These are phyloP conservation scores for Chrysodeixis includens DNA, from an alignment of 2,888 invertebrate genomes.

Conservation along the genomic window DNA sequence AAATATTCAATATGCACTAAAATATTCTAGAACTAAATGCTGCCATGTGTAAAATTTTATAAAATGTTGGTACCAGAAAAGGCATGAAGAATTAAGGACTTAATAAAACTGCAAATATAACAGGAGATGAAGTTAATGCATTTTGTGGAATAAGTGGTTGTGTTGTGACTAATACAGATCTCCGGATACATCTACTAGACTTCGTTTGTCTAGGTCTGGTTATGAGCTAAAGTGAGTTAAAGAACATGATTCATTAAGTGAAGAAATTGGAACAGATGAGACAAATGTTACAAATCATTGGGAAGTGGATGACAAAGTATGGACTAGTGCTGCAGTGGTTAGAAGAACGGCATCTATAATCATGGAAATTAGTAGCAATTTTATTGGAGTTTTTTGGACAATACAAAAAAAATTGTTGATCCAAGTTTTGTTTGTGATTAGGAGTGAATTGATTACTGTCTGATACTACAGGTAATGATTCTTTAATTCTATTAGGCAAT, in stretches of 20 bases:
- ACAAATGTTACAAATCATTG: not conserved
- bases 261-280: too few species aligned
- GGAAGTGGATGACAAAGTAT: not conserved
- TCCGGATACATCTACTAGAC: not conserved
- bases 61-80: not conserved
- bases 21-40: conserved; percentile 12
- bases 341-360: too few species aligned
- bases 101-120: too few species aligned
- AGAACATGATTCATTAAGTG: too few species aligned
- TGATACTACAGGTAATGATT: too few species aligned
- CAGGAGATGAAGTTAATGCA: not conserved
- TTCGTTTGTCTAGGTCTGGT: not conserved
- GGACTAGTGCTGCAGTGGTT: too few species aligned
- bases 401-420: too few species aligned
- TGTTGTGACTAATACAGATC: not conserved
- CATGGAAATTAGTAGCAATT: too few species aligned
- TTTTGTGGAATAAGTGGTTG: not conserved
- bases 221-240: not conserved
- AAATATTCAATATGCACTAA: conserved; percentile 44
- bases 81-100: not conserved
- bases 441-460: too few species aligned
- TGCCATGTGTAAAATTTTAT: not conserved
- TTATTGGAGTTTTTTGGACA: too few species aligned
- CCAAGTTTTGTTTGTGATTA: too few species aligned
- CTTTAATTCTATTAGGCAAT: too few species aligned